Base-by-base conservation (phyloP, 2,888 invertebrate genomes). In the Sphinx pinastri region DNA sequence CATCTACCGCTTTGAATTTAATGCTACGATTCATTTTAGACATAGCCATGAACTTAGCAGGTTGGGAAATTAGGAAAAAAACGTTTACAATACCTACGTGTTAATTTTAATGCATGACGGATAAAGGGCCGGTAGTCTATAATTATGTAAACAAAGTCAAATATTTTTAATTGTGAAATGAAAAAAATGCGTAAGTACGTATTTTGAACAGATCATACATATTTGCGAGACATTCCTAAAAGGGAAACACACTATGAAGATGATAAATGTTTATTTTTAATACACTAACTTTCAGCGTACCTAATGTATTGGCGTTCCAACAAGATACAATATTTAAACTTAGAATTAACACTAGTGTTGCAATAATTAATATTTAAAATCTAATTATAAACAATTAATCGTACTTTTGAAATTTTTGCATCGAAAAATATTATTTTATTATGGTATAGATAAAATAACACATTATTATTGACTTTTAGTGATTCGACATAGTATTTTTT, bases 221-320 rank as follows among this genome's bases (percentile, higher is more conserved):
- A 54, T 52, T 38, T 38, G 60, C 10, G 51, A 52, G n/a, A 69
- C 38, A 51, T 25, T 52, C 31, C 67, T 67, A 38, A 67, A 52
- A 38, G 54, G 38, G 31, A 52, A 52, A 68, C 19, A 16, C 19
- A 19, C 16, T 14, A 11, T 55, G 16, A 60, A 11, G 19, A 63
- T 47, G 13, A 63, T 49, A 63, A 63, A 16, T 45, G 5, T 19
- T 63, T 49, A 63, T 63, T 63, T 63, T 63, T 63, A 63, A 7
- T 49, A 63, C 16, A 63, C 63, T 63, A 63, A 63, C 16, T 68
- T 63, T 58, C 14, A 8, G 14, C 11, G 55, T 10, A 73, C 70
- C 71, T 70, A 60, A 69, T 68, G 52, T 72, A 57, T 57, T 57
- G 68, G 68, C 57, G 68, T 57, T 68, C 68, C 68, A 68, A 68